Percentiles rank a stretch among this genome's conserved stretches.
These are phyloP conservation scores for Nixonia krombeini DNA, from an alignment of 1,140 invertebrate species.

Conservation along the genomic window DNA sequence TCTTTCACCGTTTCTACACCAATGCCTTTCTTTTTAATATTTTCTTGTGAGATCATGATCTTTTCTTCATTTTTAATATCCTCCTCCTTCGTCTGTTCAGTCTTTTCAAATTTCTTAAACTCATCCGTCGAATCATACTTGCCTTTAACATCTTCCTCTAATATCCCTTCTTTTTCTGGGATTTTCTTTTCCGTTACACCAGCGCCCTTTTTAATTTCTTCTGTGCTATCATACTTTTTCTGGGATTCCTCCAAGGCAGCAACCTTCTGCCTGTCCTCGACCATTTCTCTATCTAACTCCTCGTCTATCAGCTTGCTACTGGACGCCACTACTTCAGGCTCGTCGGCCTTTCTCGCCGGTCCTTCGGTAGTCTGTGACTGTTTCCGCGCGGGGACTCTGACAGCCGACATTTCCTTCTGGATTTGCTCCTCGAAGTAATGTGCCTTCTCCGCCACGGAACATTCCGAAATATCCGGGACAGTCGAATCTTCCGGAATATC, in stretches of 20 bases:
- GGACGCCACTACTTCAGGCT: slow-evolving; percentile 16
- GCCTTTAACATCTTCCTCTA: too few relatives aligned
- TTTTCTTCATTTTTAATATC: not conserved
- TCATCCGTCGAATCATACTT: slow-evolving; percentile 7
- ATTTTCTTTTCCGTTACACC: too few relatives aligned
- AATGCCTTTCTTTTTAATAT: too few relatives aligned
- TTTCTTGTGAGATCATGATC: too few relatives aligned
- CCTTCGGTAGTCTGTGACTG: slow-evolving; percentile 24
- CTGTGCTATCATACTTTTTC: too few relatives aligned
- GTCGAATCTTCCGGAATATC: slow-evolving; percentile 59
- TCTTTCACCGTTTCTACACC: too few relatives aligned
- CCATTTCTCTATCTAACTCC: too few relatives aligned
- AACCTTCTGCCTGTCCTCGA: too few relatives aligned
- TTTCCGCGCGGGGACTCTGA: slow-evolving; percentile 27
- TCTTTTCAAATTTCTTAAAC: too few relatives aligned
- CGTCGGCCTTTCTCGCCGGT: slow-evolving; percentile 23
- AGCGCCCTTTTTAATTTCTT: too few relatives aligned
- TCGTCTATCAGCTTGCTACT: slow-evolving; percentile 10
- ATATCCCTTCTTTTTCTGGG: too few relatives aligned
- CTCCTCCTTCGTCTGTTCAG: slow-evolving; percentile 9
- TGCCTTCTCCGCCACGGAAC: slow-evolving; percentile 69
- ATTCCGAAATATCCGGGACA: slow-evolving; percentile 68
- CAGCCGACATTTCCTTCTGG: slow-evolving; percentile 59
- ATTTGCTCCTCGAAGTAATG: slow-evolving; percentile 71
- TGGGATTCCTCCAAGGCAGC: too few relatives aligned